Percentiles rank a stretch among this genome's conserved stretches.
phyloP scores from a whole-genome alignment of 1,140 invertebrate species.

The Pachypsylla venusta region DNA sequence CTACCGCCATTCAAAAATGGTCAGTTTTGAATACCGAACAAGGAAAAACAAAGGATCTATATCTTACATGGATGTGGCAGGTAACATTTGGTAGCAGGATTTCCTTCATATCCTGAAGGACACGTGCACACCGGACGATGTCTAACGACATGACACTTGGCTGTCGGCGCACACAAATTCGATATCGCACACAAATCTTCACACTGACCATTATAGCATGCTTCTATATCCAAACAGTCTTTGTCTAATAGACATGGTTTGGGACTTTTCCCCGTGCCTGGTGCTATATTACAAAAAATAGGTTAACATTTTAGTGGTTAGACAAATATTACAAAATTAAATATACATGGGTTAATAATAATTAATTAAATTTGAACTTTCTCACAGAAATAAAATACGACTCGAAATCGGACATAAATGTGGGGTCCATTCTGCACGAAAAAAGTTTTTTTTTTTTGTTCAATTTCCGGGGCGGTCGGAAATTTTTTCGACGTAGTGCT shows the following conservation, averaged over 20 bases:
- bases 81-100: constrained; percentile 56
- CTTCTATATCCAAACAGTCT: constrained; percentile 56
- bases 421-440: too few species aligned
- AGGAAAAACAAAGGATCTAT: constrained; percentile 12
- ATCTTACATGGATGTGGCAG: constrained; percentile 52
- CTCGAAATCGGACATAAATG: too few species aligned
- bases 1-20: too few species aligned
- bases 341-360: too few species aligned
- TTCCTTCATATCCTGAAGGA: constrained; percentile 53
- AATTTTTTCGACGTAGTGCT: too few species aligned
- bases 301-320: not conserved
- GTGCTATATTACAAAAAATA: constrained; percentile 38
- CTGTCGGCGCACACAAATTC: constrained; percentile 47
- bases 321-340: too few species aligned
- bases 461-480: too few species aligned
- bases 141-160: constrained; percentile 53
- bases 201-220: constrained; percentile 54
- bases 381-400: too few species aligned
- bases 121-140: constrained; percentile 63
- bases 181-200: constrained; percentile 57
- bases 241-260: constrained; percentile 54
- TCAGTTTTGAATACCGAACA: too few species aligned
- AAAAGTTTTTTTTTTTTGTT: too few species aligned
- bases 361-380: too few species aligned
- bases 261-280: constrained; percentile 43